Evolutionary conservation across 1,140 invertebrate species (phyloP).

Genomic region (Liolophura sinensis): DNA sequence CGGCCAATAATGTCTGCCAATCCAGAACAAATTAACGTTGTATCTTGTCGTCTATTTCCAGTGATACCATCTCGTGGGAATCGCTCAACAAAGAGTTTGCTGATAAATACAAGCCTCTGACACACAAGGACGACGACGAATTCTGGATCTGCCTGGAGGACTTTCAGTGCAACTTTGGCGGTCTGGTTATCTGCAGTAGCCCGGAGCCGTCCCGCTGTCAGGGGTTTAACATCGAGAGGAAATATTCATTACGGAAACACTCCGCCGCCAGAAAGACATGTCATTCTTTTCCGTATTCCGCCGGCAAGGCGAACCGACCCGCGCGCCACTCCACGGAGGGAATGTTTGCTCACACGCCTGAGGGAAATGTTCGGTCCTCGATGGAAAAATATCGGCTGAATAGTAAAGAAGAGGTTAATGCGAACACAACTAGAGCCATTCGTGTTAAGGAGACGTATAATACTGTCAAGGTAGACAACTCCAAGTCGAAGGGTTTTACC

Average conservation of each 20-base stretch:
- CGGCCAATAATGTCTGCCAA: too few relatives aligned
- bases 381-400: too few relatives aligned
- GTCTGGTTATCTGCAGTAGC: slow-evolving; percentile 44
- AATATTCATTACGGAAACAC: slow-evolving; percentile 8
- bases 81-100: slow-evolving; percentile 40
- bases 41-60: slow-evolving; percentile 17
- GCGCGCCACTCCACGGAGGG: not conserved
- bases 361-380: too few relatives aligned
- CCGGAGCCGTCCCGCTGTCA: slow-evolving; percentile 40
- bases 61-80: slow-evolving; percentile 42
- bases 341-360: too few relatives aligned
- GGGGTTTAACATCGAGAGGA: slow-evolving; percentile 30
- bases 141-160: slow-evolving; percentile 50
- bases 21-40: too few relatives aligned
- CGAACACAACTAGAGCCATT: too few relatives aligned
- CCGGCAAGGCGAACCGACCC: not conserved
- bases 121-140: slow-evolving; percentile 41
- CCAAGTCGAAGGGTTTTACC: too few relatives aligned
- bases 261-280: slow-evolving; percentile 13
- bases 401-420: too few relatives aligned
- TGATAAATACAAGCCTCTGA: slow-evolving; percentile 35
- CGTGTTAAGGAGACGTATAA: too few relatives aligned
- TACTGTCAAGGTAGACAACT: too few relatives aligned
- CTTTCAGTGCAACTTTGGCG: slow-evolving; percentile 51
- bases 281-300: slow-evolving; percentile 10